These are phyloP conservation scores for Falcaria lacertinaria DNA, from an alignment of 2,888 invertebrate genomes.

Conservation along the genomic window DNA sequence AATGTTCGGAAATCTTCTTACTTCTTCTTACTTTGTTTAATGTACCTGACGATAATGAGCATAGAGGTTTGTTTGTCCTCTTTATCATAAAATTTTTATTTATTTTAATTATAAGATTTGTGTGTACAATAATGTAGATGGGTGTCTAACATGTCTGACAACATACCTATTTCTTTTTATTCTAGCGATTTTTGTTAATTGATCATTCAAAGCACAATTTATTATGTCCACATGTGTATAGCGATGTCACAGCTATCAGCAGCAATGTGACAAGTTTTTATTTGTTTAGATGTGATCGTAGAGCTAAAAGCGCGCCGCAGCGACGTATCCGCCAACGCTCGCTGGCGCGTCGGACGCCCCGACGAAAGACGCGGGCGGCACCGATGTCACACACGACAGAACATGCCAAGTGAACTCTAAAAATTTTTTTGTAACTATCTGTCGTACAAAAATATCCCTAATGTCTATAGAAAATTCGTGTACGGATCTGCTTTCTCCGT, in stretches of 20 bases:
- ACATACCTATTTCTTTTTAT: no score
- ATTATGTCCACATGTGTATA: constrained; percentile 14
- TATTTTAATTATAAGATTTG: no score
- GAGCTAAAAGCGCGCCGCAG: constrained; percentile 23
- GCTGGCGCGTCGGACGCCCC: constrained; percentile 33
- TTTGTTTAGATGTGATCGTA: constrained; percentile 44
- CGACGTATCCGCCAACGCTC: constrained; percentile 43
- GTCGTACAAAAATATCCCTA: background rate
- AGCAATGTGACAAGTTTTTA: constrained; percentile 41
- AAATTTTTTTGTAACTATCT: constrained; percentile 5
- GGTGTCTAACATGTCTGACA: no score
- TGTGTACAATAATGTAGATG: no score
- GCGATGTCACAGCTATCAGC: constrained; percentile 30
- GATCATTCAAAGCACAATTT: background rate
- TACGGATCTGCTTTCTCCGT: no score
- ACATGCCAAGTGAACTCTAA: constrained; percentile 10
- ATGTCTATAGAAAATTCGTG: background rate
- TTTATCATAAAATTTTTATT: no score
- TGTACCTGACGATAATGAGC: no score
- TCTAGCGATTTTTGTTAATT: background rate
- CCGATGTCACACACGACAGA: constrained; percentile 10
- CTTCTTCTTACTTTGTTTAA: no score
- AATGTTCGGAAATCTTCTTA: no score
- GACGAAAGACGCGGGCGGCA: constrained; percentile 54
- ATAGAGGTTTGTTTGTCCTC: no score